A percentile compares a stretch with the other conserved stretches of the same genome.
Conservation (phyloP, 2,797 vertebrate species). For the Leptatherina wallacei region DNA sequence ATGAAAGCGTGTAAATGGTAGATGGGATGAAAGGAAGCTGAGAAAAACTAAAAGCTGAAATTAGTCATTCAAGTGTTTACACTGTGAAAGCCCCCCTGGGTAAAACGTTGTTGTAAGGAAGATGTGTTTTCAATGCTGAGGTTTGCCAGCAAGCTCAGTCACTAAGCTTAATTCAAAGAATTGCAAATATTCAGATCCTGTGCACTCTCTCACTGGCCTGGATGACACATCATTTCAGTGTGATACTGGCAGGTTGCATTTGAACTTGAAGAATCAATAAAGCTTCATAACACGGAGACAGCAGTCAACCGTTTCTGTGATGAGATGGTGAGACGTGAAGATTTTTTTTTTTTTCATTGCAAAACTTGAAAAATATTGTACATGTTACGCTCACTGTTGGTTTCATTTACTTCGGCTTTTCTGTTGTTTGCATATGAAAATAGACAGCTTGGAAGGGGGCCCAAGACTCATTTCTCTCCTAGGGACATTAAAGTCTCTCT, state of each 20-base stretch:
- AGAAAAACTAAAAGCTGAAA: constrained; percentile 37
- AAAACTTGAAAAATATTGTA: not conserved
- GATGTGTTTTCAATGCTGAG: constrained; percentile 28
- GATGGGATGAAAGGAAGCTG: constrained; percentile 41
- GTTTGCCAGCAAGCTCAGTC: constrained; percentile 22
- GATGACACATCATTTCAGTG: not conserved
- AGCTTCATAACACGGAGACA: constrained; percentile 4
- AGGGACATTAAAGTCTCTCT: constrained; percentile 33
- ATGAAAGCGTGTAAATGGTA: constrained; percentile 49
- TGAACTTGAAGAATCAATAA: constrained; percentile 21
- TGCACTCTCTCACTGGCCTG: constrained; percentile 5
- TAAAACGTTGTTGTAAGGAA: constrained; percentile 25
- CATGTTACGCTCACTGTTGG: not conserved
- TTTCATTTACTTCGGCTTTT: constrained; percentile 21
- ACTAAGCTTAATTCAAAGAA: constrained; percentile 34
- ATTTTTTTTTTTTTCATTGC: not conserved
- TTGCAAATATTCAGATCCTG: constrained; percentile 36
- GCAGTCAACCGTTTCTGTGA: constrained; percentile 7
- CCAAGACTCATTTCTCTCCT: constrained; percentile 28
- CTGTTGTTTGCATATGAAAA: constrained; percentile 35
- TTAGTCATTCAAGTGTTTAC: constrained; percentile 67
- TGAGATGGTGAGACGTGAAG: constrained; percentile 1
- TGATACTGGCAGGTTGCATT: not conserved
- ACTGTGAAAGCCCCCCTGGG: constrained; percentile 27
- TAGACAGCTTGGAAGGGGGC: constrained; percentile 31